Conservation (phyloP, 2,113 vertebrate genomes). For the Callaeas wilsoni region DNA sequence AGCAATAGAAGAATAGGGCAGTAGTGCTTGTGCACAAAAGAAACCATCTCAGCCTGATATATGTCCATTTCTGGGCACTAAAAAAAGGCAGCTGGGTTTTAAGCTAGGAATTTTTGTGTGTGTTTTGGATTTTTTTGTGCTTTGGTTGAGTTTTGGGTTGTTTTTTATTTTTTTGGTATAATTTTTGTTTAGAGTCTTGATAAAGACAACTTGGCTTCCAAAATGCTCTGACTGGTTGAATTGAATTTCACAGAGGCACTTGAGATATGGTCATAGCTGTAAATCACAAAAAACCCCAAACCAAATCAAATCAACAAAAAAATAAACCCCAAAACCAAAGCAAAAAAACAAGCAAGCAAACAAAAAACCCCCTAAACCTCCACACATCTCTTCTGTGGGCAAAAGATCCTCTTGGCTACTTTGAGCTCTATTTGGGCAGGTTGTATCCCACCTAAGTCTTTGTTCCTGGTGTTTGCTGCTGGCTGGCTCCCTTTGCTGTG, state of each 20-base stretch:
- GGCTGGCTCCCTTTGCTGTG: not conserved
- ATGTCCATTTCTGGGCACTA: not conserved
- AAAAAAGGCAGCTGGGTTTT: not conserved
- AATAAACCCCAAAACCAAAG: not conserved
- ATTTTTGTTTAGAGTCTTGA: not conserved
- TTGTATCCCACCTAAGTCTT: not conserved
- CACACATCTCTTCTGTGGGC: not conserved
- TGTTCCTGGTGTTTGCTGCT: not conserved
- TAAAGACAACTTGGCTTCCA: not conserved
- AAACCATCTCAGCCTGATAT: not conserved
- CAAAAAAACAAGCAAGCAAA: not conserved
- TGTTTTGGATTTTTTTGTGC: not conserved
- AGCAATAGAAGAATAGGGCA: not conserved
- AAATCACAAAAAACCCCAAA: not conserved
- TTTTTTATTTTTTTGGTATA: not conserved
- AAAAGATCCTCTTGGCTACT: not conserved
- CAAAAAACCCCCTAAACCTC: accelerated
- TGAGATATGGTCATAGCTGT: not conserved
- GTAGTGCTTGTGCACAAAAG: not conserved
- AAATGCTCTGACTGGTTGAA: not conserved
- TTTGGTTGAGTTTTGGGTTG: not conserved
- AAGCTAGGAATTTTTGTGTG: not conserved
- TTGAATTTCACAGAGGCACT: not conserved
- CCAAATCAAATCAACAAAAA: not conserved
- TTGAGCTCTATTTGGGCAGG: not conserved